Base-by-base conservation (phyloP, 2,113 vertebrate genomes). In the Ceyx melanurus region DNA sequence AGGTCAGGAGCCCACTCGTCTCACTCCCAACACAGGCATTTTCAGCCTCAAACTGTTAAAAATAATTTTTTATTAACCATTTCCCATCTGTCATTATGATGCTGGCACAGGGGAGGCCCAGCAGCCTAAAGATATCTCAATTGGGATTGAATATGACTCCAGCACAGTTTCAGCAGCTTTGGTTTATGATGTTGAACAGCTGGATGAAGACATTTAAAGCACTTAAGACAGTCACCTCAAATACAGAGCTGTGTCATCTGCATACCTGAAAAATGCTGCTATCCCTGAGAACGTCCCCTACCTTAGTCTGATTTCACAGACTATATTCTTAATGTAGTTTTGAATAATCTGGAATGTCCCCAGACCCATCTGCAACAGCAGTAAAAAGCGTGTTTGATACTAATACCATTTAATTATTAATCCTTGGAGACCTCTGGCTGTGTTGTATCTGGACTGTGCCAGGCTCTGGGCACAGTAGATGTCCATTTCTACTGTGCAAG, bases 201-300 rank as follows among this genome's bases (percentile, higher is more conserved):
- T 66, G 68, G 29, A 35, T 3, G 12, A 58, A 77, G 73, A 25
- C 11, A 15, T 58, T 50, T 20, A 42, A 81, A 77, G 60, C 60
- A 23, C 6, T 6, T 62, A 9, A 9, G 13, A 14, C 2, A 2
- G 31, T 10, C 28, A 31, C 37, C 42, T 60, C 0, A 0, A 29
- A 28, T n/a, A 61, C n/a, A 42, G 37, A 60, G 60, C 54, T 68
- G 43, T 3, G 3, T 33, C 68, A 68, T 17, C 54, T 84, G 51
- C 23, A 0, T 26, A 15, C 3, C 26, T 66, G 9, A 73, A 71
- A 77, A 48, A 4, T 21, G 13, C 26, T 61, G 22, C 42, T 65
- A 1, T 18, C 51, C 56, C 22, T 46, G 17, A 0, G 4, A 65
- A 48, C 1, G 2, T 21, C 15, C 31, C 21, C 50, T 29, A 0